Evolutionary conservation across 2,888 invertebrate genomes (phyloP).

Genomic region (Meiosimyza decipiens): DNA sequence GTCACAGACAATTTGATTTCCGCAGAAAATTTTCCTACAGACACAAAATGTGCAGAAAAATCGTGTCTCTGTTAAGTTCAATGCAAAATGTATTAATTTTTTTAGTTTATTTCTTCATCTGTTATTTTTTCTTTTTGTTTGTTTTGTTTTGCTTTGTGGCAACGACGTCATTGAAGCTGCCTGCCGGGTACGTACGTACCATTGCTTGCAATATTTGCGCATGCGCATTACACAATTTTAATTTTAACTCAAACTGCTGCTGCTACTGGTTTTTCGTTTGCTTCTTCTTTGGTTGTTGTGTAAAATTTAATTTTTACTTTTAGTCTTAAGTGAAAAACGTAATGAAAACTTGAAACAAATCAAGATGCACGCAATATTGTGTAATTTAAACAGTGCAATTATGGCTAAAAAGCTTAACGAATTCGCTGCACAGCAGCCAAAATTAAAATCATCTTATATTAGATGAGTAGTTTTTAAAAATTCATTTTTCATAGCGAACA

Average conservation of each 20-base stretch:
- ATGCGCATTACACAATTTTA: neutral
- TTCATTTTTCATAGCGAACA: too few species aligned
- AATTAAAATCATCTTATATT: too few species aligned
- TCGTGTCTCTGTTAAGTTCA: conserved; percentile 34
- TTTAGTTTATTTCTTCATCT: neutral
- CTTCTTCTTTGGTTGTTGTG: too few species aligned
- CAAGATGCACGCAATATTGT: conserved; percentile 22
- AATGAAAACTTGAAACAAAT: conserved; percentile 1
- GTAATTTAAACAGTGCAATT: neutral
- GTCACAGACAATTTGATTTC: too few species aligned
- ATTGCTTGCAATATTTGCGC: neutral
- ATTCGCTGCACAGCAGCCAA: too few species aligned
- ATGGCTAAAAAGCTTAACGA: too few species aligned
- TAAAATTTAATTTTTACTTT: neutral
- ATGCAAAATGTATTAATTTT: conserved; percentile 23
- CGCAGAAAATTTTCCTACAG: neutral
- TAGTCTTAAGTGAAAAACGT: neutral
- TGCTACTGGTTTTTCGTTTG: too few species aligned
- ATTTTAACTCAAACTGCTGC: neutral
- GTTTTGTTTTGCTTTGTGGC: neutral
- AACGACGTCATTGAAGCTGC: neutral
- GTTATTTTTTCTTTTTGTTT: neutral
- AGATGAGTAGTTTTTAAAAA: too few species aligned
- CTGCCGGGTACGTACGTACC: neutral
- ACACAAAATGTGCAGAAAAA: neutral